These are phyloP conservation scores for Dyspetes luteomarginatus DNA, from an alignment of 2,888 invertebrate genomes.

Conservation along the genomic window DNA sequence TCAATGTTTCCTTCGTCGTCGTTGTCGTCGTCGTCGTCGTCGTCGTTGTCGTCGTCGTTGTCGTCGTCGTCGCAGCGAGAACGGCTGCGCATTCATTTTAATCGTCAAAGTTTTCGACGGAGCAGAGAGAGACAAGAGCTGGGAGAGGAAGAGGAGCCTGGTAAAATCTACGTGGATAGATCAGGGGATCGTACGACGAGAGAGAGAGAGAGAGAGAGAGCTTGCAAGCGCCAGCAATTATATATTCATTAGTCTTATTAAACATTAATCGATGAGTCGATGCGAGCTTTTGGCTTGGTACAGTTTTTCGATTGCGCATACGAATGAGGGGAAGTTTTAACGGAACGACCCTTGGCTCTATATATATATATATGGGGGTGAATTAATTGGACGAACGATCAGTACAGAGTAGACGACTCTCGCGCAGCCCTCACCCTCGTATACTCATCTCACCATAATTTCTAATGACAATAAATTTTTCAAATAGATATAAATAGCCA, in stretches of 20 bases:
- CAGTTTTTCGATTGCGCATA: constrained; percentile 1
- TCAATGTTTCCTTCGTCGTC: neutral
- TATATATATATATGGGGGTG: neutral
- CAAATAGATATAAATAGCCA: neutral
- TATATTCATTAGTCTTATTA: constrained; percentile 50
- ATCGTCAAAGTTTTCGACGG: constrained; percentile 48
- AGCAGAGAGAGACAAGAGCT: no score
- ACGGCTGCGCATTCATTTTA: constrained; percentile 41
- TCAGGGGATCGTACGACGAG: neutral
- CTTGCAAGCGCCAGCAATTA: constrained; percentile 26
- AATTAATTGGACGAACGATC: constrained; percentile 36
- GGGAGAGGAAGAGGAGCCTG: constrained; percentile 6
- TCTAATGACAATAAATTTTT: neutral
- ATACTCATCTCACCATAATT: neutral
- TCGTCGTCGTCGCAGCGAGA: constrained; percentile 2
- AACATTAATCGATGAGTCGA: constrained; percentile 43
- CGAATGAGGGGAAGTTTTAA: constrained; percentile 1
- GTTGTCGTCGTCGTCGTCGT: neutral
- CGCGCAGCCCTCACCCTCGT: neutral
- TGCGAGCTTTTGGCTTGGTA: neutral
- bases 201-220: neutral
- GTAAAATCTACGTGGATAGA: neutral
- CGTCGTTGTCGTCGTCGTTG: neutral
- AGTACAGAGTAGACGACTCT: neutral
- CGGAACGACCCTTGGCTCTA: neutral